A percentile compares a stretch with the other conserved stretches of the same genome.
phyloP scores from a whole-genome alignment of 1,140 invertebrate species.

The Druon quercuslanigerum region DNA sequence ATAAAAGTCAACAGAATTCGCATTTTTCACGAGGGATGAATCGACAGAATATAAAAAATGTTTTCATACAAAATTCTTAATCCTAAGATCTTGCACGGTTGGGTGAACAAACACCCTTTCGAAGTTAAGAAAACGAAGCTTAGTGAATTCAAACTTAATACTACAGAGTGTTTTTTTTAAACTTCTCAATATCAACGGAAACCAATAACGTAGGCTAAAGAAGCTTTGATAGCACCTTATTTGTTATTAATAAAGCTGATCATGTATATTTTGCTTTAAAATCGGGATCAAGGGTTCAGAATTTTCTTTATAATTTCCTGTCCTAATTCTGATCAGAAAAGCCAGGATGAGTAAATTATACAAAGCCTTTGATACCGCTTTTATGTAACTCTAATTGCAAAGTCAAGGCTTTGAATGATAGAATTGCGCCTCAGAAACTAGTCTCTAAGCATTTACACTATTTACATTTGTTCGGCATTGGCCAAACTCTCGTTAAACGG shows the following conservation, averaged over 20 bases:
- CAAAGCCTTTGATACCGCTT: conserved; percentile 40
- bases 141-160: conserved; percentile 40
- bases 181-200: conserved; percentile 39
- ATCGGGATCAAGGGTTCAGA: conserved; percentile 44
- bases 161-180: conserved; percentile 31
- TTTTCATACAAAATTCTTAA: conserved; percentile 54
- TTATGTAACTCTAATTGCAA: conserved; percentile 35
- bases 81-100: conserved; percentile 53
- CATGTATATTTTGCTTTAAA: conserved; percentile 31
- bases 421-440: conserved; percentile 42
- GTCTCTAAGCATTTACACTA: conserved; percentile 51
- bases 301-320: conserved; percentile 33
- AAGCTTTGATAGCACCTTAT: conserved; percentile 63
- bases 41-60: conserved; percentile 45
- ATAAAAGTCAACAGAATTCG: background rate
- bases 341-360: conserved; percentile 37
- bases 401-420: conserved; percentile 6
- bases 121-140: conserved; percentile 44
- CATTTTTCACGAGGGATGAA: background rate
- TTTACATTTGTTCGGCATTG: conserved; percentile 43
- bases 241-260: conserved; percentile 56
- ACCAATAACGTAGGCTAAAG: conserved; percentile 44
- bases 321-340: conserved; percentile 5
- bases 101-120: conserved; percentile 44
- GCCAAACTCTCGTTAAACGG: conserved; percentile 34